Evolutionary conservation across 1,140 invertebrate genomes (phyloP), one percentile per base, ranked within the genome.

Genomic region (Bombyx mori): DNA sequence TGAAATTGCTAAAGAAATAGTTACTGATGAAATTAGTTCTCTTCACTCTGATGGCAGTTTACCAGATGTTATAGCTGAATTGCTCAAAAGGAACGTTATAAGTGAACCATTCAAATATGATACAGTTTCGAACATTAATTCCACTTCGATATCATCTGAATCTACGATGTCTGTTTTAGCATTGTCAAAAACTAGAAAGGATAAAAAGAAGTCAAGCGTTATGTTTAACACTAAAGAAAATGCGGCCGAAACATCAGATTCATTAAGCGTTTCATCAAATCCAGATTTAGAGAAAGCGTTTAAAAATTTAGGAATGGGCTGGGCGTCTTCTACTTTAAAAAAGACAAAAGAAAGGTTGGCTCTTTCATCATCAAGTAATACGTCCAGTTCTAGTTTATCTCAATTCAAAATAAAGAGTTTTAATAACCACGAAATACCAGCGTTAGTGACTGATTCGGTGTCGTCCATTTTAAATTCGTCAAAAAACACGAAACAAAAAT

Each of bases 321-420:
- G 92, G 92, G 91, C 91, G 6, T 89, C 91, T 1, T 88, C 91
- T 2, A 92, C 91, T 1, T 77, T 93, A 43, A 91, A 91, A 59
- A 93, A 92, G 77, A 93, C 91, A 7, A 89, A 91, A 42, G 89
- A 92, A 68, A 88, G 91, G 2, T 86, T 91, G 57, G 91, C 91
- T 43, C 71, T 92, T 12, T 90, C 90, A 9, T 82, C 92, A 7
- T 90, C 90, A 5, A 92, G 91, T 0, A 92, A 90, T 44, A 91
- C 91, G 0, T 87, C 86, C 8, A 88, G 87, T 62, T 76, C 84
- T 7, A 88, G 84, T 68, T 56, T 75, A 61, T 65, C 76, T 6
- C 69, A 85, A 54, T 73, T 75, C 56, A 79, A 81, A 73, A 62
- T 75, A 46, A 83, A 78, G 74, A 75, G 61, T 57, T 64, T 71